Conservation (phyloP, 1,140 invertebrate genomes). For the Zaprionus ghesquierei region DNA sequence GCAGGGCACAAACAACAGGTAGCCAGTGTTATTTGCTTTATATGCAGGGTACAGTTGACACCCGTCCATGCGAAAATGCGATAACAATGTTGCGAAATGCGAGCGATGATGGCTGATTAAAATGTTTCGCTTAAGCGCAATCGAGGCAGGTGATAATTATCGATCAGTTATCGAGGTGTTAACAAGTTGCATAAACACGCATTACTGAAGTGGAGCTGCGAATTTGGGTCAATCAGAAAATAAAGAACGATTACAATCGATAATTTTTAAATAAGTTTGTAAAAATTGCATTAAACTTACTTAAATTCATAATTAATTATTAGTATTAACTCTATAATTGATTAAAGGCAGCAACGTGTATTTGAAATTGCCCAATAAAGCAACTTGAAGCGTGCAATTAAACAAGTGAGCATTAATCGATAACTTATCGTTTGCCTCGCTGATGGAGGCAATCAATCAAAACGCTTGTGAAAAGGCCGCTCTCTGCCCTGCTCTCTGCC, state of each 20-base stretch:
- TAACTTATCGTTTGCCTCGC: slow-evolving; percentile 58
- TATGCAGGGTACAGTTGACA: slow-evolving; percentile 57
- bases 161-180: slow-evolving; percentile 8
- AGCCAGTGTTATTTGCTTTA: slow-evolving; percentile 52
- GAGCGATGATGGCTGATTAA: not conserved
- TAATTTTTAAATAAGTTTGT: too few relatives aligned
- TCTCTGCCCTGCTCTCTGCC: not conserved
- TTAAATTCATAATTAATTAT: too few relatives aligned
- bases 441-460: slow-evolving; percentile 69
- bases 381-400: slow-evolving; percentile 36
- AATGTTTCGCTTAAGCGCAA: not conserved
- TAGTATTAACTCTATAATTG: not conserved
- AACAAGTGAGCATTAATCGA: slow-evolving; percentile 58
- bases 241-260: too few relatives aligned
- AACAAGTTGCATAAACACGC: not conserved
- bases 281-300: too few relatives aligned
- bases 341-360: not conserved
- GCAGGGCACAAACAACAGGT: slow-evolving; percentile 42
- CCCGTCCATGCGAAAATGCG: slow-evolving; percentile 23
- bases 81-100: slow-evolving; percentile 21
- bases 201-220: not conserved
- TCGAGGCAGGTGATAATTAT: not conserved
- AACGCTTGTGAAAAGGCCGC: slow-evolving; percentile 30
- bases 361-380: slow-evolving; percentile 1
- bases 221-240: too few relatives aligned